Evolutionary conservation across 2,888 invertebrate genomes (phyloP).

Genomic region (Brassicogethes aeneus): DNA sequence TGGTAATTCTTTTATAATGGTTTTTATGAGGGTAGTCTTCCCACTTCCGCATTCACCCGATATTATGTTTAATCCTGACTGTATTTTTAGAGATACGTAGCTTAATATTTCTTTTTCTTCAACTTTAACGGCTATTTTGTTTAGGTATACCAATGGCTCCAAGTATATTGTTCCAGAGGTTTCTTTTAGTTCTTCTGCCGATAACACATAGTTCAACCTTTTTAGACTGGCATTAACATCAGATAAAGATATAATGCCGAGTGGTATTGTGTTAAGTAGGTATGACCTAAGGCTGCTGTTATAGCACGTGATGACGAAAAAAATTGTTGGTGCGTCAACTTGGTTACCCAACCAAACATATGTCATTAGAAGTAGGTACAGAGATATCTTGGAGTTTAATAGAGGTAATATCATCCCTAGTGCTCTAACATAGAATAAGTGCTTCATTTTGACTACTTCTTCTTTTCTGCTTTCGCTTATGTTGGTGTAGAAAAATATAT

Average conservation of each 20-base stretch:
- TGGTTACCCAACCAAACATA: slow-evolving; percentile 59
- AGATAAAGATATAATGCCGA: slow-evolving; percentile 69
- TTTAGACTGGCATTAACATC: slow-evolving; percentile 67
- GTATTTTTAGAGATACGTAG: slow-evolving; percentile 38
- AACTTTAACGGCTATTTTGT: slow-evolving; percentile 18
- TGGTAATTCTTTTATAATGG: slow-evolving; percentile 25
- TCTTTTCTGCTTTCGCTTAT: slow-evolving; percentile 25
- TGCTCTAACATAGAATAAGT: slow-evolving; percentile 3
- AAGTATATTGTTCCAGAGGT: background rate
- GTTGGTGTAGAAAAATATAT: slow-evolving; percentile 22
- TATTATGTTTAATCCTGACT: slow-evolving; percentile 42
- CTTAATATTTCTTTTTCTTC: slow-evolving; percentile 32
- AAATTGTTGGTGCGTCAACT: slow-evolving; percentile 74
- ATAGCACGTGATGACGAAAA: slow-evolving; percentile 80
- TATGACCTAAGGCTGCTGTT: background rate
- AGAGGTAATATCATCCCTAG: background rate
- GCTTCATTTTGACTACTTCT: slow-evolving; percentile 4
- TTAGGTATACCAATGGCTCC: slow-evolving; percentile 6
- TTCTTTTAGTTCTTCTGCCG: background rate
- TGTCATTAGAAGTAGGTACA: slow-evolving; percentile 38
- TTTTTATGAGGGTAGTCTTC: slow-evolving; percentile 27
- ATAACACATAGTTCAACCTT: slow-evolving; percentile 32
- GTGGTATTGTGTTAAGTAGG: slow-evolving; percentile 72
- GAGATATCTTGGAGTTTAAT: slow-evolving; percentile 24
- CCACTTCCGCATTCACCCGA: slow-evolving; percentile 49